Percentiles rank a stretch among this genome's conserved stretches.
Conservation (phyloP, 92 coral and sea anemone species). For the Porites evermanni region DNA sequence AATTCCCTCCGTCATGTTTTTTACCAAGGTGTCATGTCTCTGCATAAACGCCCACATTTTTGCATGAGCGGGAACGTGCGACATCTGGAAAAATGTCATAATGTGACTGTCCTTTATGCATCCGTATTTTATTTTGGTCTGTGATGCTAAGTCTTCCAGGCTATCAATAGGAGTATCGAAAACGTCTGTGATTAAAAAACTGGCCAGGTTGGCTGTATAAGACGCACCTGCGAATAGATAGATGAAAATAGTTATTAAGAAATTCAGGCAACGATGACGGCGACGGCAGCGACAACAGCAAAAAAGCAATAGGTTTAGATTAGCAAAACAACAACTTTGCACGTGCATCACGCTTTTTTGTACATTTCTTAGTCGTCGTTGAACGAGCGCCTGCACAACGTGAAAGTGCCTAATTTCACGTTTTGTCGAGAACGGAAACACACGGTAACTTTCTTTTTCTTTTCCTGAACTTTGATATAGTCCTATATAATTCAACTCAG, state of each 20-base stretch:
- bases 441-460: no score
- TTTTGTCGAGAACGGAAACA: no score
- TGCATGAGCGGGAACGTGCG: conserved; percentile 45
- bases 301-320: neutral
- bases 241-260: no score
- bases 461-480: no score
- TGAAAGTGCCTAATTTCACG: no score
- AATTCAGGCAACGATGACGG: no score
- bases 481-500: no score
- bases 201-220: conserved; percentile 66
- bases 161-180: conserved; percentile 55
- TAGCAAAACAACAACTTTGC: no score
- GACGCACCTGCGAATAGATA: conserved; percentile 43
- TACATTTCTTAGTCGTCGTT: no score
- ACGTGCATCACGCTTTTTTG: no score
- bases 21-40: conserved; percentile 56
- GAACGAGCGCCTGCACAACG: no score
- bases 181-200: conserved; percentile 51
- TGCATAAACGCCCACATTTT: conserved; percentile 71
- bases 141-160: conserved; percentile 65
- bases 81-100: conserved; percentile 55
- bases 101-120: conserved; percentile 44
- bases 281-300: no score
- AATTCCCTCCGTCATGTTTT: conserved; percentile 44
- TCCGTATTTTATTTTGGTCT: conserved; percentile 62